phyloP scores from a whole-genome alignment of 2,888 invertebrate genomes.

The Rhogogaster chlorosoma region DNA sequence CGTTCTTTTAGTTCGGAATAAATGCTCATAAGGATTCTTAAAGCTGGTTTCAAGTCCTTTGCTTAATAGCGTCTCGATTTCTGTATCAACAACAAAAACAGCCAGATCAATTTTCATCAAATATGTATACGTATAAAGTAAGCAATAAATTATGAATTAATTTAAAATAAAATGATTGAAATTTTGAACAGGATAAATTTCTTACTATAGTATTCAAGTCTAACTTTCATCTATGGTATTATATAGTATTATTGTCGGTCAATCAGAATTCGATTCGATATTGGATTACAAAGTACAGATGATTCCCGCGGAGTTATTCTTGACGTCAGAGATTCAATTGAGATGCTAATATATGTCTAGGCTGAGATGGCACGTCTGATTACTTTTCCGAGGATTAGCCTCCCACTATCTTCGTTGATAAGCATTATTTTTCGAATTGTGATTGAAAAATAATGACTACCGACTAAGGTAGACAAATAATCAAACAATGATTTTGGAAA shows the following conservation, averaged over 20 bases:
- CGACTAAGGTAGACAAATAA: no score
- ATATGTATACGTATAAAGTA: no score
- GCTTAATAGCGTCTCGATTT: neutral
- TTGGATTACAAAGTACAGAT: neutral
- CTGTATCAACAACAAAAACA: neutral
- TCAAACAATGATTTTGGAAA: no score
- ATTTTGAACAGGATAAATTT: no score
- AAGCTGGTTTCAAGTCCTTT: neutral
- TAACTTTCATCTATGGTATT: neutral
- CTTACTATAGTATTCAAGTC: neutral
- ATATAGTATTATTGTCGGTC: no score
- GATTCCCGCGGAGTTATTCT: neutral
- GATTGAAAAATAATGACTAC: no score
- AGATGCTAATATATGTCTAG: neutral
- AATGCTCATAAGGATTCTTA: neutral
- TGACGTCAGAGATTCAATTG: neutral
- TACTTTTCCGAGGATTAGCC: no score
- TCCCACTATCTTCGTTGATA: no score
- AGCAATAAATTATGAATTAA: neutral
- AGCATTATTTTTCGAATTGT: no score
- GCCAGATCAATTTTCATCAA: neutral
- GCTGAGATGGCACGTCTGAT: no score
- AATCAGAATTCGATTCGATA: no score
- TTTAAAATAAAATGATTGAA: no score
- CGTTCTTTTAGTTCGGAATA: neutral